phyloP scores from a whole-genome alignment of 2,797 vertebrate genomes.

The Enteromius fasciolatus region DNA sequence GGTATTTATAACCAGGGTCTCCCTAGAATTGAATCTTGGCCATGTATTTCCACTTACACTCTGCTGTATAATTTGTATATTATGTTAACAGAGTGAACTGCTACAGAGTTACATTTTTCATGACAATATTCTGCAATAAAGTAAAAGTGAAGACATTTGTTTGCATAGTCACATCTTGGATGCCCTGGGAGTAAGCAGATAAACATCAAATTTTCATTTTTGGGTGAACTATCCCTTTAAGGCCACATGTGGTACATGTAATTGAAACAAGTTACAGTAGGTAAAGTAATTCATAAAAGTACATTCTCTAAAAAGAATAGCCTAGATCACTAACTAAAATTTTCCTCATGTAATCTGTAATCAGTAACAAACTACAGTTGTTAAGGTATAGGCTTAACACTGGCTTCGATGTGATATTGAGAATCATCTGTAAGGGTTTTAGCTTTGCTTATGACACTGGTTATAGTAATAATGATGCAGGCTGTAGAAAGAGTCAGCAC shows the following conservation, averaged over 20 bases:
- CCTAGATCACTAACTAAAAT: background rate
- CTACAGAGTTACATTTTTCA: background rate
- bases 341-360: background rate
- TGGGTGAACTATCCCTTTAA: no score
- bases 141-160: background rate
- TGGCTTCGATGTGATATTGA: background rate
- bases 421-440: background rate
- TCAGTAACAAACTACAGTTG: background rate
- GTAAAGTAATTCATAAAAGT: background rate
- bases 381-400: background rate
- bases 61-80: background rate
- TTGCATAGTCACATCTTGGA: background rate
- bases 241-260: background rate
- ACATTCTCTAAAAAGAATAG: background rate
- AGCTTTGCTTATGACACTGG: background rate
- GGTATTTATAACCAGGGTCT: background rate
- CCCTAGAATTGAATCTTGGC: background rate
- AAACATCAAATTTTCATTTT: no score
- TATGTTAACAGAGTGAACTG: background rate
- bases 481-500: background rate
- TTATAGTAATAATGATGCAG: background rate
- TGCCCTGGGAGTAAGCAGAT: no score
- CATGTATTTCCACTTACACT: background rate
- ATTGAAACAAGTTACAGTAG: background rate
- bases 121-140: background rate